Evolutionary conservation across 2,888 invertebrate species (phyloP), one percentile per base, ranked within the genome.

Genomic region (Temnothorax rugatulus): DNA sequence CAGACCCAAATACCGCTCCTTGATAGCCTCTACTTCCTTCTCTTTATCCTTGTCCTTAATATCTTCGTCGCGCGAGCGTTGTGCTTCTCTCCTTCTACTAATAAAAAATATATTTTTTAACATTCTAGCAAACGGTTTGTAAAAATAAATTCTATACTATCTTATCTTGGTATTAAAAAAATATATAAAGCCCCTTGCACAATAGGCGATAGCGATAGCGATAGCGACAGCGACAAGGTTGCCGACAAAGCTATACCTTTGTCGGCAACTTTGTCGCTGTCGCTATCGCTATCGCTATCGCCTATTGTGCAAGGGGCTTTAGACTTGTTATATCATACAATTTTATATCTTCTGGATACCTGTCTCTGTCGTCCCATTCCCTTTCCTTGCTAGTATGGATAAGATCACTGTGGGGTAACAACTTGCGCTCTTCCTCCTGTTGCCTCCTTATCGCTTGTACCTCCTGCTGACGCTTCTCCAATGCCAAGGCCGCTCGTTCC

Each of bases 1-100:
- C 66, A 99, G 96, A 0, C 99, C 99, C 74, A 99, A 95, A 94
- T 99, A 99, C 7, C 99, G 96, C 93, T 99, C 99, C 92, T 98
- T 98, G 83, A 99, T 99, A 0, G 99, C 99, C 95, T 99, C 99
- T 64, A 97, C 96, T 95, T 99, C 99, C 88, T 98, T 97, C 94
- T 99, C 98, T 92, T 98, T 98, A 92, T 99, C 99, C 93, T 98
- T 97, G 86, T 96, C 96, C 61, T 97, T 95, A 93, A 97, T 95
- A 95, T 96, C 96, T 76, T 96, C 96, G 69, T 95, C 95, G 1
- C 95, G 90, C 8, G 91, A 82, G 50, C 93, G 92, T 52, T 95
- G 95, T 1, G 93, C 92, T 4, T 95, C 95, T 66, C 94, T 89
- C 3, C 95, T 92, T 75, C 94, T 94, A 25, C 44, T 57, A 18